Percentiles rank a stretch among this genome's conserved stretches.
These are phyloP conservation scores for Vidua macroura DNA, from an alignment of 2,113 vertebrate genomes.

Conservation along the genomic window DNA sequence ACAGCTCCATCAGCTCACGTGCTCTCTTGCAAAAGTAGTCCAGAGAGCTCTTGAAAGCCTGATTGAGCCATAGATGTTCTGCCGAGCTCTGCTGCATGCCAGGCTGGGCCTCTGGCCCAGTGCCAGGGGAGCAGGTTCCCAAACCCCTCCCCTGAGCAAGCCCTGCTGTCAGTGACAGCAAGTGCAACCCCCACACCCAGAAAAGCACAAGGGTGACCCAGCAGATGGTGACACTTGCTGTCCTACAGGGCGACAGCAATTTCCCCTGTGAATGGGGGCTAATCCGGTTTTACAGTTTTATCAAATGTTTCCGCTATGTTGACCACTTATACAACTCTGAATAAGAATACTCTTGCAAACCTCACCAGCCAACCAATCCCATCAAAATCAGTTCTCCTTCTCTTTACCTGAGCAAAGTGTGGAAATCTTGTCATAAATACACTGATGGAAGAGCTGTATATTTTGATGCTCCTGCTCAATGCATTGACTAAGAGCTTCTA, in stretches of 20 bases:
- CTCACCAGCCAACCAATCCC: not conserved
- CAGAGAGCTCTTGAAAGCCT: not conserved
- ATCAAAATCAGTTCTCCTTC: not conserved
- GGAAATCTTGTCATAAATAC: not conserved
- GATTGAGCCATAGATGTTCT: not conserved
- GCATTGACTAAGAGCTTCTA: not conserved
- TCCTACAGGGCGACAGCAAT: not conserved
- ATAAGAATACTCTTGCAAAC: not conserved
- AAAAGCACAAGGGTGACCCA: not conserved
- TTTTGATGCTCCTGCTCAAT: not conserved
- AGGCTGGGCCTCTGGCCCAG: not conserved
- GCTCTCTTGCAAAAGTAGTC: slow-evolving; percentile 1
- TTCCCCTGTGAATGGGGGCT: not conserved
- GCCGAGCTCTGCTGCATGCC: not conserved
- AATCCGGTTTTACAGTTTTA: not conserved
- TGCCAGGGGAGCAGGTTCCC: not conserved
- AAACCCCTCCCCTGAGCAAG: not conserved
- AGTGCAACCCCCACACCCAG: not conserved
- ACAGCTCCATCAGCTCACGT: not conserved
- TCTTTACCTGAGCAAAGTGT: not conserved
- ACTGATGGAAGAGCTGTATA: not conserved
- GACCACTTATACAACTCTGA: not conserved
- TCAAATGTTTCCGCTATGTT: not conserved
- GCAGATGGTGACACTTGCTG: not conserved
- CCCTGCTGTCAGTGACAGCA: not conserved